Evolutionary conservation across 1,140 invertebrate species (phyloP), one percentile per base, ranked within the genome.

Genomic region (Nasonia giraulti): DNA sequence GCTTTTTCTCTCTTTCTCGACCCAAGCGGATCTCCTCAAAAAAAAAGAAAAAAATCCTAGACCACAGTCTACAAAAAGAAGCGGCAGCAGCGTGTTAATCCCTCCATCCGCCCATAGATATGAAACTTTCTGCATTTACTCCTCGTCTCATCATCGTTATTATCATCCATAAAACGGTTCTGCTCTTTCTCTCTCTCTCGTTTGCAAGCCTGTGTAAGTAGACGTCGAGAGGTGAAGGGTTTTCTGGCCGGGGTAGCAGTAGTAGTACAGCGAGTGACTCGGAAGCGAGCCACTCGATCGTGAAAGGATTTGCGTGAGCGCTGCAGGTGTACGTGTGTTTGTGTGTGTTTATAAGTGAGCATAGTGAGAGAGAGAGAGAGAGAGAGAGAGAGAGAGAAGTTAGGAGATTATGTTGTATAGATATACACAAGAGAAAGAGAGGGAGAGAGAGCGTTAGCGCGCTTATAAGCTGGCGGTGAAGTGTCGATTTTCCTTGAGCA

Each of bases 401-500:
- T 62, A 62, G 55, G n/a, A 50, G 47, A 50, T 50, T 62, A 17
- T 20, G 17, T 14, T n/a, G 20, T 7, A 62, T 44, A 37, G 33
- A 37, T 37, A 37, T 37, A 37, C 33, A 37, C 33, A 6, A 71
- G 27, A 44, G 37, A 75, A 6, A 71, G 27, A 44, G 37, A 75
- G 33, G 40, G 74, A 75, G 37, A 31, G 62, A 68, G 44, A 84
- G 75, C 66, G 62, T 79, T 84, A 71, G 74, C 37, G 40, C 82
- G 75, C 37, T 78, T 80, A 71, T n/a, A 80, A 85, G 83, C 83
- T 80, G 73, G 55, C 73, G 78, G 77, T 47, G 81, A 80, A 85
- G 78, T 85, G 83, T 76, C 83, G 78, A 85, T 68, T 76, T 73
- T 80, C 76, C 71, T 80, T 55, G 37, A 76, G 78, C 83, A 80